phyloP scores from a whole-genome alignment of 2,113 vertebrate genomes.

The Hippocampus mohnikei region DNA sequence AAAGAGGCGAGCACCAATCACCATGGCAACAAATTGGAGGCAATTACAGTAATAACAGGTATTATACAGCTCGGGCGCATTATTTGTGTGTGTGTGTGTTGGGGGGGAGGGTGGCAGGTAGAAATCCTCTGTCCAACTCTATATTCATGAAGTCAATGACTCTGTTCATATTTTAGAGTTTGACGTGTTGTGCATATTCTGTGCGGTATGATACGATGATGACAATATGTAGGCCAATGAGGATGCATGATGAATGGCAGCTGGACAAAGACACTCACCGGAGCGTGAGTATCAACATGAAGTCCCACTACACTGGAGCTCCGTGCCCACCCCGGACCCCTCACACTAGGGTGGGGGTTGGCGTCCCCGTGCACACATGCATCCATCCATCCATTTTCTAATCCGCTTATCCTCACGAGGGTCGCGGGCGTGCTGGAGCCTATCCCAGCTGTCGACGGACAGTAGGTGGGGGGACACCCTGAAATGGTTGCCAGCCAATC shows the following conservation, averaged over 20 bases:
- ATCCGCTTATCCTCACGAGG: too few relatives aligned
- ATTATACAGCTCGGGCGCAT: constrained; percentile 64
- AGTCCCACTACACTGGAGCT: constrained; percentile 55
- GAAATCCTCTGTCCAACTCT: constrained; percentile 42
- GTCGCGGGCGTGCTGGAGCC: too few relatives aligned
- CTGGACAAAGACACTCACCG: constrained; percentile 66
- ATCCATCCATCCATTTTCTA: too few relatives aligned
- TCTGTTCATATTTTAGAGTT: constrained; percentile 15
- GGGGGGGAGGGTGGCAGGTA: constrained; percentile 26
- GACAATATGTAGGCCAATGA: constrained; percentile 30
- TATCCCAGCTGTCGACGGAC: too few relatives aligned
- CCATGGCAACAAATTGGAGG: constrained; percentile 78
- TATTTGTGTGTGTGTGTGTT: constrained; percentile 15
- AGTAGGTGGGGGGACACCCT: too few relatives aligned
- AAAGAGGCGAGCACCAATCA: constrained; percentile 65
- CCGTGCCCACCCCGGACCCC: constrained; percentile 47
- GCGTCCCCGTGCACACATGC: too few relatives aligned
- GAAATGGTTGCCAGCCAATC: too few relatives aligned
- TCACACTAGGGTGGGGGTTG: constrained; percentile 23
- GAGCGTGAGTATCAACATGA: constrained; percentile 66
- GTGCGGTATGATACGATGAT: constrained; percentile 4
- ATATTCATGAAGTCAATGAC: constrained; percentile 1
- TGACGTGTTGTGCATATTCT: constrained; percentile 16
- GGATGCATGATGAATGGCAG: constrained; percentile 61
- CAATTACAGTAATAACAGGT: constrained; percentile 76